A percentile compares a stretch with the other conserved stretches of the same genome.
Evolutionary conservation across 2,888 invertebrate genomes (phyloP).

Genomic region (Dione vanillae): DNA sequence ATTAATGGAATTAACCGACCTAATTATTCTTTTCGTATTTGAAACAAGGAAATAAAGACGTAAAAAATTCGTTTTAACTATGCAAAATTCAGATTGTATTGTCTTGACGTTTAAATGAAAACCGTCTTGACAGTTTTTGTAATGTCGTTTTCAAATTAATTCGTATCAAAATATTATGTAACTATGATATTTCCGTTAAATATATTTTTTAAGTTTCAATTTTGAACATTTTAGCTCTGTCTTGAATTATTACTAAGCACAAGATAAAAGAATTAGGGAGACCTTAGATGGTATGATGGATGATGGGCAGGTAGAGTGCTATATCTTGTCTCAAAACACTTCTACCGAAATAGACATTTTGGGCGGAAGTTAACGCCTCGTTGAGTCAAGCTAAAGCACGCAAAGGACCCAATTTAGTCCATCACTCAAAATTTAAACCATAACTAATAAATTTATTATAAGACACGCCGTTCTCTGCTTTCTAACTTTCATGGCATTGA

Average conservation of each 20-base stretch:
- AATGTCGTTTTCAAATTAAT: neutral
- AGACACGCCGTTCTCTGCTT: too few species aligned
- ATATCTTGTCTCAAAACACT: too few species aligned
- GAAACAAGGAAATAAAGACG: constrained; percentile 41
- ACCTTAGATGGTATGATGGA: too few species aligned
- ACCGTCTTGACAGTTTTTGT: constrained; percentile 7
- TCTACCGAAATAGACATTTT: too few species aligned
- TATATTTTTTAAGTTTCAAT: neutral
- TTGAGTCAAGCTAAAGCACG: too few species aligned
- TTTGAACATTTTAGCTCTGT: neutral
- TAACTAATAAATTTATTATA: too few species aligned
- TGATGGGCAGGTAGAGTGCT: too few species aligned
- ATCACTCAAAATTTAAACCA: too few species aligned
- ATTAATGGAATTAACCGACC: constrained; percentile 71
- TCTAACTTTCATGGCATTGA: too few species aligned
- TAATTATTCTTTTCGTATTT: constrained; percentile 67
- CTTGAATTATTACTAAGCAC: neutral
- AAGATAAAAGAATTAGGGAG: too few species aligned
- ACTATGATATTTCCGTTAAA: neutral
- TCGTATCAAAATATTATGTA: neutral
- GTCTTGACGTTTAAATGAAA: constrained; percentile 15
- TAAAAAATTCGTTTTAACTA: constrained; percentile 3
- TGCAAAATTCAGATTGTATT: constrained; percentile 1
- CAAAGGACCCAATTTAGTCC: too few species aligned
- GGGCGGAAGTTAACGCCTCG: too few species aligned